These are phyloP conservation scores for Noctua janthina DNA, from an alignment of 2,888 invertebrate species.

Conservation along the genomic window DNA sequence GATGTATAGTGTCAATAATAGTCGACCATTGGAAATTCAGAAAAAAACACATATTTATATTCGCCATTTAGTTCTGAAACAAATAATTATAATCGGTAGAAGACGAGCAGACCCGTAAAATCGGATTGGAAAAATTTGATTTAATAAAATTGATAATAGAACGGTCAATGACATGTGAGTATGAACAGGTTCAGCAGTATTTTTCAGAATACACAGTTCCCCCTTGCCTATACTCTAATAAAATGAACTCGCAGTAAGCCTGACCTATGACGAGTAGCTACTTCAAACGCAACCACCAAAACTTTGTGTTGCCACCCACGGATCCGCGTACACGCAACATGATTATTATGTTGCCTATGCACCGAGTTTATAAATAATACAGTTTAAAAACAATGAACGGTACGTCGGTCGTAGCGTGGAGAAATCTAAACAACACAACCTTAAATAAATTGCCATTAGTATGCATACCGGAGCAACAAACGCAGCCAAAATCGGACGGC, in stretches of 20 bases:
- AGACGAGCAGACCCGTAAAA: not conserved
- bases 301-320: slow-evolving; percentile 55
- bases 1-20: not conserved
- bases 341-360: slow-evolving; percentile 64
- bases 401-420: slow-evolving; percentile 72
- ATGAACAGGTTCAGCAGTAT: not conserved
- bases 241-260: not conserved
- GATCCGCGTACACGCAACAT: slow-evolving; percentile 48
- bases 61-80: not conserved
- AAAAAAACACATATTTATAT: not conserved
- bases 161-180: not conserved
- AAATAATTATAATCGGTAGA: not conserved
- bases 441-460: slow-evolving; percentile 83
- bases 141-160: not conserved
- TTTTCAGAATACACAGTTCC: not conserved
- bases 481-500: slow-evolving; percentile 84
- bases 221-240: not conserved
- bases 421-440: slow-evolving; percentile 86
- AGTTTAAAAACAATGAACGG: slow-evolving; percentile 70
- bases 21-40: not conserved
- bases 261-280: slow-evolving; percentile 18
- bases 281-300: slow-evolving; percentile 35
- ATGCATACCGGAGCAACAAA: slow-evolving; percentile 84
- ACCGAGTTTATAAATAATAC: slow-evolving; percentile 69
- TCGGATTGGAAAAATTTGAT: slow-evolving; percentile 7